phyloP scores from a whole-genome alignment of 2,888 invertebrate genomes.

The Eupithecia inturbata region DNA sequence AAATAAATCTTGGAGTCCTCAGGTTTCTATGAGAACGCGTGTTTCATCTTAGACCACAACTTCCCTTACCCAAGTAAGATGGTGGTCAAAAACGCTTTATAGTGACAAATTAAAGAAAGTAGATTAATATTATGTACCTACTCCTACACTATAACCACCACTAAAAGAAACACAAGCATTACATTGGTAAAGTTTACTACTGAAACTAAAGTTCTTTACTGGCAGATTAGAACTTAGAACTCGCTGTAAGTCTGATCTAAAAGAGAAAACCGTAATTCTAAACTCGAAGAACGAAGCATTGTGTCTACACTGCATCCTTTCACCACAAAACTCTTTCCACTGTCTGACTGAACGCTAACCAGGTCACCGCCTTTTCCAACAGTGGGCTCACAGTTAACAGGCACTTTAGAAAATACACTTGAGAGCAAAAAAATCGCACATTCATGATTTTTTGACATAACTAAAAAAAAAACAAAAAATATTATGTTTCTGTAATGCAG shows the following conservation, averaged over 20 bases:
- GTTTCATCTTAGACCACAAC: not conserved
- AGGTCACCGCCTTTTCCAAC: not conserved
- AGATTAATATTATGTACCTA: not conserved
- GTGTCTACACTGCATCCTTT: not conserved
- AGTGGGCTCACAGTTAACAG: not conserved
- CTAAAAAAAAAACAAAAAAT: too few species aligned
- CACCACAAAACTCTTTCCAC: not conserved
- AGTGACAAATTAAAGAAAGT: not conserved
- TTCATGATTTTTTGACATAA: too few species aligned
- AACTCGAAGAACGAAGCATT: not conserved
- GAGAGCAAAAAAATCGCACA: too few species aligned
- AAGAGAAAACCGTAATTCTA: not conserved
- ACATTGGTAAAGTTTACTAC: not conserved
- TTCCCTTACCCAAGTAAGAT: not conserved
- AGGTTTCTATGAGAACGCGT: too few species aligned
- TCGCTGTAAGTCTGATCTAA: not conserved
- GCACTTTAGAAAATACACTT: not conserved
- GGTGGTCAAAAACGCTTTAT: not conserved
- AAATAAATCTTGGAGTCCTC: too few species aligned
- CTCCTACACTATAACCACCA: too few species aligned
- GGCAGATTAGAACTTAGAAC: not conserved
- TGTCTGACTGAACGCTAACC: not conserved
- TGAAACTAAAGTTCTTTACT: not conserved
- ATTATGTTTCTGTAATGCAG: too few species aligned
- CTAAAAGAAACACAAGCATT: too few species aligned